Base-by-base conservation (phyloP, 2,888 invertebrate species). In the Bimastos eiseni region DNA sequence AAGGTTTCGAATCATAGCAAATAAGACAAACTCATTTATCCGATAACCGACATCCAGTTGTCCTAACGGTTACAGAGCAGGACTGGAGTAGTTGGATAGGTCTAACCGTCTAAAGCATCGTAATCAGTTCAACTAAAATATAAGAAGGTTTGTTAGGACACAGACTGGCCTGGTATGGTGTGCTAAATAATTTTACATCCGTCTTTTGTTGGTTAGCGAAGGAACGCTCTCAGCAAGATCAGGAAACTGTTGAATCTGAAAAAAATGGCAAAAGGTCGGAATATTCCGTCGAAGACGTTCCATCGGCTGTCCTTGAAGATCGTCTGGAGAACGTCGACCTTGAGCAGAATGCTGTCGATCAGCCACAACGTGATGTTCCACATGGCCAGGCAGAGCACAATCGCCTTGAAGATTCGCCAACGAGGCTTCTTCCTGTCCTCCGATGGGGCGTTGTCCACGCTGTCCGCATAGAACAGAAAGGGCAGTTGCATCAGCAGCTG, bases 231-330 rank as follows among this genome's bases (percentile, higher is more conserved):
- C 86, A 86, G 37, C 19, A 86, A 36, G n/a, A 86, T 86, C 86
- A 86, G 86, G 24, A 34, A 86, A 8, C 86, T 86, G 37, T 86
- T 86, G 86, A 86, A 86, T 21, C 86, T 36, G n/a, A 86, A 86
- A 36, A 86, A 86, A 24, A 86, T 15, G 2, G 86, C 37, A 6
- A 86, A 37, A 15, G 86, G 86, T 34, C 86, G 86, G 37, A 86
- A 86, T 11, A 86, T 86, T 34, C 86, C 86, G 34, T 86, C 86
- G 36, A 86, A 33, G 36, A 36, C 5, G 1, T 36, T 6, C 86
- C 86, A 86, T 19, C 37, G 17, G 86, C 36, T 86, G 5, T 37
- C 36, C 30, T 36, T 24, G 86, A 86, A 86, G 86, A 86, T 86
- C 36, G 37, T 86, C 17, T 36, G 36, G 24, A 86, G 34, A 86